Base-by-base conservation (phyloP, 2,113 vertebrate species). In the Hystrix brachyura region DNA sequence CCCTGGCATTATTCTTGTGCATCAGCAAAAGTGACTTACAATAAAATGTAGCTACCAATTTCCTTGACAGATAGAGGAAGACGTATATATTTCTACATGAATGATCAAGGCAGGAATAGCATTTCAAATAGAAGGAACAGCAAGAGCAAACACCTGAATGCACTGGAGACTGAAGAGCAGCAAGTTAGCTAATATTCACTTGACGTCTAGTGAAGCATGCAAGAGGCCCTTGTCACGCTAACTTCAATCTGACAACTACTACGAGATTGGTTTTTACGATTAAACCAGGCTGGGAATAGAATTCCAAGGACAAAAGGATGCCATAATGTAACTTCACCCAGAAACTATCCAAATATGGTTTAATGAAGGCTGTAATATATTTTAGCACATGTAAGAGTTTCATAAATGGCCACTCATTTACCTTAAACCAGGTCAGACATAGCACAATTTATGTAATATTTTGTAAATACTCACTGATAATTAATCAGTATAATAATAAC, bases 11-110 rank as follows among this genome's bases (percentile, higher is more conserved):
- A 90, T 96, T 97, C 86, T 91, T 97, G 87, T 82, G 97, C 91
- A 95, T 55, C 13, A 29, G 32, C 72, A 94, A 32, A 64, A 1
- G 0, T 85, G 96, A 98, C 92, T 94, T 86, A 92, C 93, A 96
- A 96, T 78, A 98, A 97, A 98, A 74, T 92, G 93, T 38, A 87
- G 72, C 43, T 34, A 90, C 79, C 90, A n/a, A 89, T 79, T 96
- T 95, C 87, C 90, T 91, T 25, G 78, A 89, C 93, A 98, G 96
- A 91, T 17, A 95, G 38, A 11, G 80, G 19, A 81, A 83, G n/a
- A 43, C 46, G 48, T 57, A 65, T 78, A 18, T 78, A n/a, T 87
- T 81, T 90, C 46, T 71, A 60, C 81, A 18, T 65, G 53, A 62
- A 19, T 82, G 96, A 43, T 53, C 72, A 80, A 72, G 60, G 12